Evolutionary conservation across 1,140 invertebrate species (phyloP).

Genomic region (Musca vetustissima): DNA sequence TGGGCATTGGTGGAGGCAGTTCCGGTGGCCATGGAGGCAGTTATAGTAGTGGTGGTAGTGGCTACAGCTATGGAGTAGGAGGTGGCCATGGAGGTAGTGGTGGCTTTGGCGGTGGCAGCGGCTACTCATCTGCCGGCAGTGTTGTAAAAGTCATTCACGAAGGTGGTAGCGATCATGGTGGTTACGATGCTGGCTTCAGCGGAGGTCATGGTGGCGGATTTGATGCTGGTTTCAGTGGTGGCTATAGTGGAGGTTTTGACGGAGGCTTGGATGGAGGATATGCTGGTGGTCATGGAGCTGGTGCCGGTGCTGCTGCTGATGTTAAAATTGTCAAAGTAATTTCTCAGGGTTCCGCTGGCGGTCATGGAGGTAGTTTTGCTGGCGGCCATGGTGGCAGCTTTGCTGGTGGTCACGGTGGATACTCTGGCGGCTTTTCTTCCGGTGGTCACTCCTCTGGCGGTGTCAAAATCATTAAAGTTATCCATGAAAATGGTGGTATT

Average conservation of each 20-base stretch:
- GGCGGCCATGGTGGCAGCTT: slow-evolving; percentile 21
- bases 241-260: slow-evolving; percentile 22
- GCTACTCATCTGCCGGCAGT: slow-evolving; percentile 28
- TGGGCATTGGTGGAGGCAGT: slow-evolving; percentile 25
- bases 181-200: slow-evolving; percentile 22
- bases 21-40: slow-evolving; percentile 21
- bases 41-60: slow-evolving; percentile 10
- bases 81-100: slow-evolving; percentile 11
- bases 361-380: slow-evolving; percentile 28
- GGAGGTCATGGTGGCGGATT: slow-evolving; percentile 32
- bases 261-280: slow-evolving; percentile 29
- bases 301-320: slow-evolving; percentile 26
- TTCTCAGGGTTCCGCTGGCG: slow-evolving; percentile 26
- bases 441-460: slow-evolving; percentile 26
- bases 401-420: slow-evolving; percentile 30
- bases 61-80: not conserved
- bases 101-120: slow-evolving; percentile 25
- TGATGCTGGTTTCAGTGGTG: slow-evolving; percentile 19
- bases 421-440: slow-evolving; percentile 21
- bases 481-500: slow-evolving; percentile 32
- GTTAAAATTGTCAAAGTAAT: slow-evolving; percentile 19
- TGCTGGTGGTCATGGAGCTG: slow-evolving; percentile 27
- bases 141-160: slow-evolving; percentile 19
- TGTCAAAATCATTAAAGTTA: slow-evolving; percentile 40
- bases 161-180: slow-evolving; percentile 20